Conservation (phyloP, 2,888 invertebrate species). For the Ptilodon capucinus region DNA sequence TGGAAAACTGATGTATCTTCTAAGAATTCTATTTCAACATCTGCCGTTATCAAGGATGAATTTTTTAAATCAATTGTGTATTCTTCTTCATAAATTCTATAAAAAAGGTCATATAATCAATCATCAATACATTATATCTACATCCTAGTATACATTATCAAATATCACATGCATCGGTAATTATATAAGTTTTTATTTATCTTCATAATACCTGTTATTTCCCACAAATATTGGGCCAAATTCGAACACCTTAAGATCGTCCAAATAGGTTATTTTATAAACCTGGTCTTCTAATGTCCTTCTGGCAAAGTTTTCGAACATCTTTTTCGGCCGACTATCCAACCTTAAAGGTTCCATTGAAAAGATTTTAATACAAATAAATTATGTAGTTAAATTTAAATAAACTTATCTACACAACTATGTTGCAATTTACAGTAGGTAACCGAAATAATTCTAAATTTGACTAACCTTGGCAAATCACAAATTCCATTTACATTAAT, state of each 20-base stretch:
- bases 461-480: conserved; percentile 65
- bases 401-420: no score
- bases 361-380: not conserved
- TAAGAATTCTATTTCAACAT: conserved; percentile 70
- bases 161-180: no score
- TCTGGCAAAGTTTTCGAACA: conserved; percentile 70
- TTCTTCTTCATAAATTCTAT: conserved; percentile 72
- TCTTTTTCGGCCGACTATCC: conserved; percentile 74
- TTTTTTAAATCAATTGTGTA: conserved; percentile 79
- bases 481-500: conserved; percentile 65
- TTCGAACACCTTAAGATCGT: conserved; percentile 69
- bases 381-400: not conserved
- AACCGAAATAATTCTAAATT: not conserved
- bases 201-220: conserved; percentile 46
- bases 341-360: conserved; percentile 49
- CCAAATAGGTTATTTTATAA: conserved; percentile 70
- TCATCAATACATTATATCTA: no score
- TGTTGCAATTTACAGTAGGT: no score
- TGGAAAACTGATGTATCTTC: conserved; percentile 70
- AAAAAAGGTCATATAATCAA: not conserved
- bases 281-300: conserved; percentile 61
- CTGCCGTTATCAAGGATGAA: conserved; percentile 74
- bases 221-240: conserved; percentile 76
- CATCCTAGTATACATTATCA: not conserved
- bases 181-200: not conserved